Evolutionary conservation across 2,888 invertebrate genomes (phyloP).

Genomic region (Tenthredo scrophulariae): DNA sequence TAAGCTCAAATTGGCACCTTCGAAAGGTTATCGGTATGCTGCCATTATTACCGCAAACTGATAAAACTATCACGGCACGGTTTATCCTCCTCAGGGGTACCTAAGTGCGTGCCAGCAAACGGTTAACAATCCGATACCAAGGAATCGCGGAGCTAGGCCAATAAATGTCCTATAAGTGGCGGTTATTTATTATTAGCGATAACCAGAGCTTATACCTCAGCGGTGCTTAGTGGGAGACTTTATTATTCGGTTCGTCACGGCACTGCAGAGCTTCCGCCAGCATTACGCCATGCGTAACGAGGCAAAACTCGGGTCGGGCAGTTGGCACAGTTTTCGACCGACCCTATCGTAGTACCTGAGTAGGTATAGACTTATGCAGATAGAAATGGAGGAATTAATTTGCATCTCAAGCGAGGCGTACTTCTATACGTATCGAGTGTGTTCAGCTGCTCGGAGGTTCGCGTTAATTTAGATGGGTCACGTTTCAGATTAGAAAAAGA

Average conservation of each 20-base stretch:
- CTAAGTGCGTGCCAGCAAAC: conserved; percentile 33
- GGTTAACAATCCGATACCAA: conserved; percentile 40
- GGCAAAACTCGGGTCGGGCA: conserved; percentile 21
- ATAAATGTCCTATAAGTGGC: conserved; percentile 37
- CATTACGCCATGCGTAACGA: conserved; percentile 43
- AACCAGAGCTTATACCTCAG: conserved; percentile 20
- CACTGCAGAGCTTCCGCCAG: conserved; percentile 39
- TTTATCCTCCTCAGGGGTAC: background rate
- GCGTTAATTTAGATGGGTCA: background rate
- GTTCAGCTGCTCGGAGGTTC: background rate
- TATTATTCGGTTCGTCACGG: conserved; percentile 46
- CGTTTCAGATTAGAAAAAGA: background rate
- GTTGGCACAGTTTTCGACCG: conserved; percentile 40
- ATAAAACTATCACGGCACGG: conserved; percentile 22
- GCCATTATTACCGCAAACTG: background rate
- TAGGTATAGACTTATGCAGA: background rate
- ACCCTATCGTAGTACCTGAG: background rate
- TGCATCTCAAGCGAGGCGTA: background rate
- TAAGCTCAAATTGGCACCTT: conserved; percentile 6
- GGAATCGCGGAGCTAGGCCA: conserved; percentile 26
- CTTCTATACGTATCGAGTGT: background rate
- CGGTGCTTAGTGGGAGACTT: background rate
- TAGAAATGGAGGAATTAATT: conserved; percentile 25
- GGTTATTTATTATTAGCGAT: conserved; percentile 44
- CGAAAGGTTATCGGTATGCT: conserved; percentile 26